Percentiles rank a stretch among this genome's conserved stretches.
These are phyloP conservation scores for Gallinago nigripennis DNA, from an alignment of 2,797 vertebrate species.

Conservation along the genomic window DNA sequence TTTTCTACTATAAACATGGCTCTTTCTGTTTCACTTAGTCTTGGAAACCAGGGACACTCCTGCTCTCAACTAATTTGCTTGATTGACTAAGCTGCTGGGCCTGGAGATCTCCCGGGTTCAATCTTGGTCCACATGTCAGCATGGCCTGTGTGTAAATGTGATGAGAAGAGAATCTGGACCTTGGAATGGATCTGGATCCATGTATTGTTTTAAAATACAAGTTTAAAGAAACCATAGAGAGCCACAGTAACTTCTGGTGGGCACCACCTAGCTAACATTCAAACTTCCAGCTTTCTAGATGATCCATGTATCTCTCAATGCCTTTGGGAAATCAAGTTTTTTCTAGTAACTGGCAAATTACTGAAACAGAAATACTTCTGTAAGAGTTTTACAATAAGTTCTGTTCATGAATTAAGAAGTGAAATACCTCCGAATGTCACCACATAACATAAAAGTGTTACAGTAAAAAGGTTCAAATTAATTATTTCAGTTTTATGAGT, in stretches of 20 bases:
- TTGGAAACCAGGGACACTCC: background rate
- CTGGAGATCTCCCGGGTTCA: background rate
- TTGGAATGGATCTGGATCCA: background rate
- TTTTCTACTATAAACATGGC: background rate
- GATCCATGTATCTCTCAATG: background rate
- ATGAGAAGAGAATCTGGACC: background rate
- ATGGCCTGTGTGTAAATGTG: background rate
- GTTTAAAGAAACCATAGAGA: background rate
- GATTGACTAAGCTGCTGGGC: background rate
- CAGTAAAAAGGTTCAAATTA: background rate
- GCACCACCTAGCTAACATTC: background rate
- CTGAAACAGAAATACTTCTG: background rate
- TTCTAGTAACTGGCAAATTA: background rate
- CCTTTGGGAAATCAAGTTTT: background rate
- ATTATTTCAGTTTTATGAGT: background rate
- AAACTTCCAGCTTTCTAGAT: background rate
- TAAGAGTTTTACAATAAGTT: background rate
- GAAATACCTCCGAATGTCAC: background rate
- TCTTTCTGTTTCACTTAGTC: background rate
- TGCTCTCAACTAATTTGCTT: background rate
- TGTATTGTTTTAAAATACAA: background rate
- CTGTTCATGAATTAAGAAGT: background rate
- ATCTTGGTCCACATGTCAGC: fast-evolving
- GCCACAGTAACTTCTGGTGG: background rate
- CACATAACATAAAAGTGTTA: background rate